A percentile compares a stretch with the other conserved stretches of the same genome.
Evolutionary conservation across 2,797 vertebrate genomes (phyloP).

Genomic region (Tokudaia tokunoshimensis): DNA sequence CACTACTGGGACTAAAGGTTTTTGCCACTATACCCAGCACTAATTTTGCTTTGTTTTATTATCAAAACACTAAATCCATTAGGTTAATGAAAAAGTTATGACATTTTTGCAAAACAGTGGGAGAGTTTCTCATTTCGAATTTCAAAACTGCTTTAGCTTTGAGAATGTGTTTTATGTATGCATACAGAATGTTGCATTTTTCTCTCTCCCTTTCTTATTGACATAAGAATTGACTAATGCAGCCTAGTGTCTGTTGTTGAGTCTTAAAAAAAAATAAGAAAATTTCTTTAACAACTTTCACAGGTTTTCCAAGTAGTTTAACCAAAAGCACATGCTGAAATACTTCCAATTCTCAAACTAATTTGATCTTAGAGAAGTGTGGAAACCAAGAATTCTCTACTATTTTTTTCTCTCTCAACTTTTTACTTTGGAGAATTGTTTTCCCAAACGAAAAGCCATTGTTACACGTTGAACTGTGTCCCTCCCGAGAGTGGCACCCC

Average conservation of each 20-base stretch:
- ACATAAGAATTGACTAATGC: not conserved
- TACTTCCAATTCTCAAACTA: conserved; percentile 45
- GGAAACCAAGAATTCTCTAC: not conserved
- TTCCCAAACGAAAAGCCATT: not conserved
- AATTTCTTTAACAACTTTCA: not conserved
- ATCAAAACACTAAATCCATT: not conserved
- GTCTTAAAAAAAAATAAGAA: not conserved
- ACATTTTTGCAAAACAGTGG: conserved; percentile 1
- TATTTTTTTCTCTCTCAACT: not conserved
- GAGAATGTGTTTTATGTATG: not conserved
- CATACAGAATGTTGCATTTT: not conserved
- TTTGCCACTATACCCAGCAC: not conserved
- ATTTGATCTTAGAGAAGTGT: conserved; percentile 24
- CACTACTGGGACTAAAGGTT: not conserved
- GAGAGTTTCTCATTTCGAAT: not conserved
- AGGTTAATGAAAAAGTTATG: not conserved
- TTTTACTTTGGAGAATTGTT: conserved; percentile 43
- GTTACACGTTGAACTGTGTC: not conserved
- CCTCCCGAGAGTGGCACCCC: not conserved
- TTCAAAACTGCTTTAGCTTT: conserved; percentile 9
- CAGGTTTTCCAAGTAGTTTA: conserved; percentile 29
- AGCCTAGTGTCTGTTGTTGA: not conserved
- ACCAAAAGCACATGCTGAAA: not conserved
- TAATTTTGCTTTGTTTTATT: not conserved
- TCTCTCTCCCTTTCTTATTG: not conserved